Base-by-base conservation (phyloP, 2,888 invertebrate genomes). In the Tetrapedia diversipes region DNA sequence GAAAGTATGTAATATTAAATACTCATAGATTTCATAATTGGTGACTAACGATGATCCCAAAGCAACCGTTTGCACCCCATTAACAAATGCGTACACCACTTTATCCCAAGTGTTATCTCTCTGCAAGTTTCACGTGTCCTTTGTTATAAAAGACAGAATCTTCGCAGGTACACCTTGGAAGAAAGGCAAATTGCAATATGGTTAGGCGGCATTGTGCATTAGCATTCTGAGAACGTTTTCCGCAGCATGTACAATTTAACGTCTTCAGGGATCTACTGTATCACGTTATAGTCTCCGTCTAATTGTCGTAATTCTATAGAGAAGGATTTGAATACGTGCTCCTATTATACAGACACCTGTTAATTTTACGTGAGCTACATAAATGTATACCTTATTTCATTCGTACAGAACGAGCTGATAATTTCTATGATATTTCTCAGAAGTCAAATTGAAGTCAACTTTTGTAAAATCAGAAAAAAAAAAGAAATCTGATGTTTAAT, bases 161-260 rank as follows among this genome's bases (percentile, higher is more conserved):
- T 37, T 49, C 41, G 29, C 37, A 49, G 54, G 56, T 49, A 61
- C 57, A 59, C 66, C 66, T 67, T 54, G 43, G 54, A 63, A 54
- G 57, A 39, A 65, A 37, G 57, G 45, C 37, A 64, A 73, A 67
- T 73, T 73, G 61, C 72, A 49, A 39, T 51, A 39, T 32, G 71
- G 71, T 51, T 66, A 66, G 59, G 53, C 29, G 43, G 65, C 29
- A 45, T 34, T 8, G 43, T 43, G 51, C 53, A 60, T 72, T 72
- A 72, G 66, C 41, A 72, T 72, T 65, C 71, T 39, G 32, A n/a
- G 22, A 57, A 60, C 57, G 66, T 56, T 59, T 51, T 32, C 45
- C 54, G 47, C 41, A 4, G 57, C 37, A 59, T 60, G 67, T 54
- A 53, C 59, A 73, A 63, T 68, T 73, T 68, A 73, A 63, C 60